A percentile compares a stretch with the other conserved stretches of the same genome.
Evolutionary conservation across 2,888 invertebrate species (phyloP).

Genomic region (Philereme vetulata): DNA sequence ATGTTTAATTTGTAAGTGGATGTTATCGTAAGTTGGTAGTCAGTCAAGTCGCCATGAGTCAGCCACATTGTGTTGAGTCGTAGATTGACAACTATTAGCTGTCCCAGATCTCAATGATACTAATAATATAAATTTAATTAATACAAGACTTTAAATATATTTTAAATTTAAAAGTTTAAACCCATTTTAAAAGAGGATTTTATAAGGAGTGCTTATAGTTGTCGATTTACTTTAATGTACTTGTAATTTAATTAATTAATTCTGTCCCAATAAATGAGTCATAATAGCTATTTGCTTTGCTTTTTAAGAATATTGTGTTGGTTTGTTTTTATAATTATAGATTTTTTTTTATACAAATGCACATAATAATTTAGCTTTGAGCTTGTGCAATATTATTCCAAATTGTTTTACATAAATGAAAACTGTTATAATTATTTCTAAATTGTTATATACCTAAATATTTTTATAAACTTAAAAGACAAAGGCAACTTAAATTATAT

Average conservation of each 20-base stretch:
- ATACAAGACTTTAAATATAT: conserved; percentile 34
- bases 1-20: conserved; percentile 33
- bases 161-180: conserved; percentile 31
- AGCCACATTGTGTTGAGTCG: conserved; percentile 41
- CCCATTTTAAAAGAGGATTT: conserved; percentile 35
- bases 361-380: conserved; percentile 77
- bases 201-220: conserved; percentile 40
- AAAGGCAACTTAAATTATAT: conserved; percentile 80
- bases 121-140: conserved; percentile 35
- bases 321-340: conserved; percentile 79
- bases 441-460: conserved; percentile 81
- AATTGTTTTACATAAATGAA: conserved; percentile 69
- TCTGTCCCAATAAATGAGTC: conserved; percentile 63
- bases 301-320: conserved; percentile 68
- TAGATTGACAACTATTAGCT: conserved; percentile 52
- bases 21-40: conserved; percentile 32
- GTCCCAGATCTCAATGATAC: conserved; percentile 43
- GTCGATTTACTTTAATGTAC: conserved; percentile 33
- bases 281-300: conserved; percentile 59
- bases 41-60: conserved; percentile 26
- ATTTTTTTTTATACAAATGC: conserved; percentile 60
- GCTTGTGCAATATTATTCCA: conserved; percentile 82
- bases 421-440: conserved; percentile 80
- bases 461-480: conserved; percentile 81
- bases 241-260: conserved; percentile 41